Conservation (phyloP, 2,797 vertebrate species). For the Danio tinwini region DNA sequence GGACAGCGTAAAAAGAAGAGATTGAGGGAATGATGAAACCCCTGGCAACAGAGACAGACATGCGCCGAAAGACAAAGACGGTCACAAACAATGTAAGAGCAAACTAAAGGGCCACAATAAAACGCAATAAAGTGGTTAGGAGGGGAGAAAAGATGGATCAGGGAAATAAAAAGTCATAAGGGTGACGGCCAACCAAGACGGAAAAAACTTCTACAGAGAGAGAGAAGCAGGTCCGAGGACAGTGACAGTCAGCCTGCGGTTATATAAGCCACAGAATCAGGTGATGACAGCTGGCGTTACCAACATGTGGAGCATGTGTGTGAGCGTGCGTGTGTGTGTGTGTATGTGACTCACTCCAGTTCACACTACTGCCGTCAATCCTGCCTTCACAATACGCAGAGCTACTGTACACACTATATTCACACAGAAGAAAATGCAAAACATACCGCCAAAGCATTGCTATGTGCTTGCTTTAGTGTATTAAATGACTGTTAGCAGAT, state of each 20-base stretch:
- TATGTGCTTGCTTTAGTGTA: neutral
- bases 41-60: slow-evolving; percentile 54
- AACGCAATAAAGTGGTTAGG: neutral
- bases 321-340: too few species aligned
- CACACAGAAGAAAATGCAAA: neutral
- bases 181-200: neutral
- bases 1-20: slow-evolving; percentile 32
- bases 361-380: slow-evolving; percentile 2
- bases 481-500: neutral
- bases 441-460: neutral
- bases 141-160: neutral
- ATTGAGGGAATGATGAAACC: slow-evolving; percentile 44
- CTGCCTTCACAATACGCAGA: too few species aligned
- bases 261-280: slow-evolving; percentile 21
- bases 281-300: slow-evolving; percentile 26
- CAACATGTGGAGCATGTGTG: slow-evolving; percentile 27
- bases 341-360: slow-evolving; percentile 16
- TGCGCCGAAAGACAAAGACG: slow-evolving; percentile 53
- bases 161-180: slow-evolving; percentile 10
- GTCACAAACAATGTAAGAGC: slow-evolving; percentile 47
- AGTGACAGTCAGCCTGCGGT: neutral
- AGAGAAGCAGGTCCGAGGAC: neutral
- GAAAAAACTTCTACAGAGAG: neutral
- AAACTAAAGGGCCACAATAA: slow-evolving; percentile 24
- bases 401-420: neutral